These are phyloP conservation scores for Drosophila nigromelanica DNA, from an alignment of 1,140 invertebrate species.

Conservation along the genomic window DNA sequence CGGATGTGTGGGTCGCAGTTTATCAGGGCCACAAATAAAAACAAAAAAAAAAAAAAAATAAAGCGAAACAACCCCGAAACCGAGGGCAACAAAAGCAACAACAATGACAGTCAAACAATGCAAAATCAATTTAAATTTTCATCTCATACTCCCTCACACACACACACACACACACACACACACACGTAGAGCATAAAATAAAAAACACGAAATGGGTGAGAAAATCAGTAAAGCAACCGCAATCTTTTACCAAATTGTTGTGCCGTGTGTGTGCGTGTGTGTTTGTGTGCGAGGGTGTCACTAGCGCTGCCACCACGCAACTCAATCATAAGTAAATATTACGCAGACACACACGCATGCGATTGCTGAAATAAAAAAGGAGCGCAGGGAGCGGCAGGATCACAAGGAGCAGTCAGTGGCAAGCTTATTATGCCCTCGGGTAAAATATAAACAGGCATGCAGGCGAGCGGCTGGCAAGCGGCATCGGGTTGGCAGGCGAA, in stretches of 20 bases:
- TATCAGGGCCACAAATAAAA: constrained; percentile 36
- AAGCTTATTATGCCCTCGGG: constrained; percentile 79
- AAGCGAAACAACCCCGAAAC: constrained; percentile 33
- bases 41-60: constrained; percentile 23
- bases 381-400: constrained; percentile 17
- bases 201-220: constrained; percentile 70
- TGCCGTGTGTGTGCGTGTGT: constrained; percentile 35
- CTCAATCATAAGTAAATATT: constrained; percentile 83
- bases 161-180: constrained; percentile 10
- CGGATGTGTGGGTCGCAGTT: constrained; percentile 23
- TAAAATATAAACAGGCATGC: constrained; percentile 67
- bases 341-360: constrained; percentile 48
- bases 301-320: constrained; percentile 60
- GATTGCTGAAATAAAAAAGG: constrained; percentile 50
- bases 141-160: constrained; percentile 55
- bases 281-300: constrained; percentile 43
- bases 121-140: constrained; percentile 82
- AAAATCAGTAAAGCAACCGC: constrained; percentile 82
- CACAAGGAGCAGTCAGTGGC: constrained; percentile 41
- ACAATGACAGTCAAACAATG: constrained; percentile 79
- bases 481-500: constrained; percentile 70
- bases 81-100: constrained; percentile 52
- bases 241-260: constrained; percentile 81
- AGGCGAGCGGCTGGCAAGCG: constrained; percentile 9
- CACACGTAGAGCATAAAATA: not conserved